Base-by-base conservation (phyloP, 1,140 invertebrate genomes). In the Macrobrachium rosenbergii region DNA sequence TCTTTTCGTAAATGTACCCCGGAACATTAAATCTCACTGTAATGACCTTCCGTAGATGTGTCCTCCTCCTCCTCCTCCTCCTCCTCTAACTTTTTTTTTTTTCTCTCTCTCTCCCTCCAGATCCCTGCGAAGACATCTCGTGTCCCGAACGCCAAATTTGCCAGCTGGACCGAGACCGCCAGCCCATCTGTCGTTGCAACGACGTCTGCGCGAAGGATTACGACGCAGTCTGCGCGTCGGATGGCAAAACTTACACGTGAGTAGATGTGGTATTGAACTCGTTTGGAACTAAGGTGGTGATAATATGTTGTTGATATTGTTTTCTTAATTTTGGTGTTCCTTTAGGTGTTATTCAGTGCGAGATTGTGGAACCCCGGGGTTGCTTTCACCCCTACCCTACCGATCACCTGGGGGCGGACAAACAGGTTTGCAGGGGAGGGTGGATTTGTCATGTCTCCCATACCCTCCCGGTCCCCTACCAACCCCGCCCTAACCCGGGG, bases 91-190 rank as follows among this genome's bases (percentile, higher is more conserved):
- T n/a, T n/a, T n/a, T 62, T 43, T 3, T 69, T 17, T 2, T 14
- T 23, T 21, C 14, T 58, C 58, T n/a, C 28, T 28, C 21, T 10
- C 45, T 23, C 23, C 58, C 59, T n/a, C 6, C 80, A 98, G 97
- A 98, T 94, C 97, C 97, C 5, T 98, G 97, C 91, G 94, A 94
- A 87, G 92, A 92, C 6, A 93, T 96, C 19, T 93, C 94, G 76
- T 98, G 97, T 92, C 94, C 94, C 2, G 94, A 95, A 81, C 95
- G 95, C 16, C 96, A 97, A 92, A 93, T 97, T 90, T 98, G 97
- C 92, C 95, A 96, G 91, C 92, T 98, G 90, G 96, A 97, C 91
- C 93, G 93, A n/a, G 93, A 94, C 62, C 94, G 97, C 21, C 94
- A 95, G 84, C 95, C 96, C 1, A 94, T 94, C 62, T 98, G 97